Evolutionary conservation across 92 coral and sea anemone genomes (phyloP).

Genomic region (Scolanthus callimorphus): DNA sequence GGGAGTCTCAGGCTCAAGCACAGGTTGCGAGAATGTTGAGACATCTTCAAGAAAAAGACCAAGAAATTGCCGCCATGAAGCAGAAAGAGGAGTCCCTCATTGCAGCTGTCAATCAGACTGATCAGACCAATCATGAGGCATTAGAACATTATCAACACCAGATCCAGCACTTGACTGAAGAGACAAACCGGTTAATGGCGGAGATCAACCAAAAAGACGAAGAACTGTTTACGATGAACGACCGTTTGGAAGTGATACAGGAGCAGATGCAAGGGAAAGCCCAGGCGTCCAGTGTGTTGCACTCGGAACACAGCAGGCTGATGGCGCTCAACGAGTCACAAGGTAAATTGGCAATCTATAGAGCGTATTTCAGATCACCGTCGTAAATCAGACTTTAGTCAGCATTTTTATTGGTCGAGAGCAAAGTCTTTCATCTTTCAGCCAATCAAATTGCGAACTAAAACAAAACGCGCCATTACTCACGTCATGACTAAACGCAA

Average conservation of each 20-base stretch:
- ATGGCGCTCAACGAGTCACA: slow-evolving; percentile 92
- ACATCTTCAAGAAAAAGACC: slow-evolving; percentile 80
- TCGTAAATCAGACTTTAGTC: too few relatives aligned
- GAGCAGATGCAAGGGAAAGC: slow-evolving; percentile 86
- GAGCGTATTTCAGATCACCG: too few relatives aligned
- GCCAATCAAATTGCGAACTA: too few relatives aligned
- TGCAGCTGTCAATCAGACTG: slow-evolving; percentile 78
- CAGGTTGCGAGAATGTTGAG: slow-evolving; percentile 62
- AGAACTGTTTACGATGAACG: slow-evolving; percentile 63
- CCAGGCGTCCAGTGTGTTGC: slow-evolving; percentile 85
- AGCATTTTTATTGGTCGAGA: too few relatives aligned
- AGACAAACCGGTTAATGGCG: slow-evolving; percentile 60
- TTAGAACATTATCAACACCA: slow-evolving; percentile 72
- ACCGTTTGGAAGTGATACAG: slow-evolving; percentile 81
- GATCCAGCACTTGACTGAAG: slow-evolving; percentile 58
- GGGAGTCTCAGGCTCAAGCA: slow-evolving; percentile 42
- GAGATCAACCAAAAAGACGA: slow-evolving; percentile 83
- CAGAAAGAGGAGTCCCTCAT: slow-evolving; percentile 88
- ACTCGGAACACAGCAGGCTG: slow-evolving; percentile 76
- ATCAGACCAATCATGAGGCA: slow-evolving; percentile 38
- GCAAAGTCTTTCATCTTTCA: too few relatives aligned
- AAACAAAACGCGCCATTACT: too few relatives aligned
- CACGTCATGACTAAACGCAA: too few relatives aligned
- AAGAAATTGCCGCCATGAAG: slow-evolving; percentile 85
- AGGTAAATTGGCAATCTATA: too few relatives aligned